Evolutionary conservation across 2,797 vertebrate species (phyloP), one percentile per base, ranked within the genome.

Genomic region (Dermochelys coriacea): DNA sequence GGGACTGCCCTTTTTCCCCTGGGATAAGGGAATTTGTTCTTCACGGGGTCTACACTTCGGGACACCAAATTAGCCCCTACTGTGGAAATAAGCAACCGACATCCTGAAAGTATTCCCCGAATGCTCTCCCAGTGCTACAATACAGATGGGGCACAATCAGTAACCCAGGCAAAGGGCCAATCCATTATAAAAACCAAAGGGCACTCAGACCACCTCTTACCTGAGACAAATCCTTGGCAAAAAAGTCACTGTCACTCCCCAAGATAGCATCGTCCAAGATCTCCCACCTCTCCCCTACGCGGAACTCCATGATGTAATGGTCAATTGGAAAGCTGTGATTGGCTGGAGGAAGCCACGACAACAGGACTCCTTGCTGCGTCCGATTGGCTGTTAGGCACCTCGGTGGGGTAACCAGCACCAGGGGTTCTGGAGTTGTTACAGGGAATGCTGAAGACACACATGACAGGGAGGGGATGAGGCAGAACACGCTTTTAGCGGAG

Each of bases 311-410:
- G 98, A 99, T 98, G 94, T 99, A 99, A 89, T 99, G 99, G 98
- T 99, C 99, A 4, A 99, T 98, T 37, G 99, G 99, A 82, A 99
- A 99, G 96, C 98, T 99, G 98, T 99, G 99, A 98, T 99, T 99
- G 97, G 99, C 99, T 18, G 99, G 99, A 89, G 99, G 99, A 94
- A 99, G 99, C 99, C 99, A 99, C 7, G 99, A 99, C 97, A 99
- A 98, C 94, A 99, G 99, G 96, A 99, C 99, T 96, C 99, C 99
- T 98, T 99, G 99, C 98, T 99, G 99, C 96, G 99, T 99, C 98
- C 99, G 99, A 97, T 99, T 99, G 98, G 99, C 99, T 99, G 99
- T 99, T 98, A 99, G 99, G 99, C 99, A 99, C 99, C 99, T 99
- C 97, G 99, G 99, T 99, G 99, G 99, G 98, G 99, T 99, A 98